phyloP scores from a whole-genome alignment of 2,797 vertebrate genomes.

The Artibeus lituratus region DNA sequence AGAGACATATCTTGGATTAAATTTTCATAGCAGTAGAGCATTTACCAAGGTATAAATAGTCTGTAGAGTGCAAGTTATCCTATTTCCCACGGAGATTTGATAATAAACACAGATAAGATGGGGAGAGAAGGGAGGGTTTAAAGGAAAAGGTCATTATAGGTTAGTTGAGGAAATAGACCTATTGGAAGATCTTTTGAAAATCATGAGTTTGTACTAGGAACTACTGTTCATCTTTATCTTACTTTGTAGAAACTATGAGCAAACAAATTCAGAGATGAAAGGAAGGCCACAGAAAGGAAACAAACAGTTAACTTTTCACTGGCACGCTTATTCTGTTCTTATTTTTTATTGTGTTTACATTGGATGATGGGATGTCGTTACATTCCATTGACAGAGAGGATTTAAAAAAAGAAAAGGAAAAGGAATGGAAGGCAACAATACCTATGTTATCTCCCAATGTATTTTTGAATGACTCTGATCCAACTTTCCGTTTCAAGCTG shows the following conservation, averaged over 20 bases:
- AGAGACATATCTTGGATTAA: slow-evolving; percentile 74
- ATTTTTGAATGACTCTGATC: slow-evolving; percentile 76
- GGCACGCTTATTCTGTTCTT: not conserved
- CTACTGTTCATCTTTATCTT: slow-evolving; percentile 20
- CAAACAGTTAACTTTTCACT: slow-evolving; percentile 54
- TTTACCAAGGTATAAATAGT: slow-evolving; percentile 72
- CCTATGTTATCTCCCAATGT: slow-evolving; percentile 65
- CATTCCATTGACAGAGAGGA: slow-evolving; percentile 40
- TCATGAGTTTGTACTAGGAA: not conserved
- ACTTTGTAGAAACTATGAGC: not conserved
- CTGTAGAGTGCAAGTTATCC: slow-evolving; percentile 55
- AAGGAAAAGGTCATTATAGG: slow-evolving; percentile 54
- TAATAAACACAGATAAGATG: slow-evolving; percentile 35
- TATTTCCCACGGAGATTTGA: slow-evolving; percentile 54
- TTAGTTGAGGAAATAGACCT: slow-evolving; percentile 31
- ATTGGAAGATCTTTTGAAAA: slow-evolving; percentile 31
- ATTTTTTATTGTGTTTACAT: not conserved
- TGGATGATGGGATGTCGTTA: not conserved
- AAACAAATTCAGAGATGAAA: not conserved
- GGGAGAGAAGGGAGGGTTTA: slow-evolving; percentile 16
- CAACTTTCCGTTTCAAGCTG: slow-evolving; percentile 75
- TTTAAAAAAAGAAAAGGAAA: not conserved
- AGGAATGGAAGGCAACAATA: not conserved
- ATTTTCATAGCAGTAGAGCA: slow-evolving; percentile 64
- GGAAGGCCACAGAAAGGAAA: slow-evolving; percentile 12